Evolutionary conservation across 2,113 vertebrate species (phyloP).

Genomic region (Chauna torquata): DNA sequence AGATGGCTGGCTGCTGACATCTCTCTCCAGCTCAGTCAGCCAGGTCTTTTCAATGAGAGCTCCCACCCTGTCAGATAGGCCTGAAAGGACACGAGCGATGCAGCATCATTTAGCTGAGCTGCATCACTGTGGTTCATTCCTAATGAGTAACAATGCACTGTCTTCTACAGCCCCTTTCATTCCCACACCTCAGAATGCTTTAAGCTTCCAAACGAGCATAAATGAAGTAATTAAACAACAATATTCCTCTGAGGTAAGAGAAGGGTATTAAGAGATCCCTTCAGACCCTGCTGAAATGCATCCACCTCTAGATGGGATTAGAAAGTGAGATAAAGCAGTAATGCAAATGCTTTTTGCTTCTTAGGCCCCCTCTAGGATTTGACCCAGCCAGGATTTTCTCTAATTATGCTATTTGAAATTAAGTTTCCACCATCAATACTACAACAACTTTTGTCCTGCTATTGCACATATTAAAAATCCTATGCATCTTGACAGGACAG

Average conservation of each 20-base stretch:
- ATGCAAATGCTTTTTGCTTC: not conserved
- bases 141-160: not conserved
- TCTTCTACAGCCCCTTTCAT: not conserved
- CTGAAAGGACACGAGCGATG: not conserved
- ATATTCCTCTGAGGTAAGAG: not conserved
- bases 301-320: not conserved
- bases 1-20: not conserved
- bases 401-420: not conserved
- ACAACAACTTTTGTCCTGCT: not conserved
- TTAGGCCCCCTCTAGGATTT: not conserved
- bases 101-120: not conserved
- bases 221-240: not conserved
- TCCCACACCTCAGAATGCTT: not conserved
- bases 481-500: not conserved
- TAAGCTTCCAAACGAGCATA: not conserved
- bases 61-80: not conserved
- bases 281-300: not conserved
- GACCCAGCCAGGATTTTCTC: not conserved
- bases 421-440: not conserved
- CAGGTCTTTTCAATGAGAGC: not conserved
- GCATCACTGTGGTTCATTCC: not conserved
- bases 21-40: not conserved
- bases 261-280: not conserved
- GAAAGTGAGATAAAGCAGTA: not conserved
- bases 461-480: not conserved